These are phyloP conservation scores for Thamnophis sirtalis DNA, from an alignment of 2,113 vertebrate genomes.

Conservation along the genomic window DNA sequence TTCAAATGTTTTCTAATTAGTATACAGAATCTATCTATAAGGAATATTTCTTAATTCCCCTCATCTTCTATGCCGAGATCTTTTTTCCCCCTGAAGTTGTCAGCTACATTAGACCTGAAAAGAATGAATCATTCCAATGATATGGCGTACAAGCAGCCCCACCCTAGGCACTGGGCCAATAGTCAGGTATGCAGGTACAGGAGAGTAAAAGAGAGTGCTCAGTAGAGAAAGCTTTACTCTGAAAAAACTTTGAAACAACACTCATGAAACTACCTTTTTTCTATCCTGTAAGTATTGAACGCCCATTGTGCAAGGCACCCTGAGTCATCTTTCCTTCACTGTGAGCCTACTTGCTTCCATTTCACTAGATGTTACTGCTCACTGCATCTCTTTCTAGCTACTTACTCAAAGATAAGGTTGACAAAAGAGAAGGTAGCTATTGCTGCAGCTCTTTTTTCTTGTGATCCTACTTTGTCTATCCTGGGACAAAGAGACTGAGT, in stretches of 20 bases:
- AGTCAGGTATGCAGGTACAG: not conserved
- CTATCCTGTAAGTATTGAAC: not conserved
- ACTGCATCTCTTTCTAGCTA: not conserved
- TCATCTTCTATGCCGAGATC: not conserved
- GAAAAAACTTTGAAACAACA: not conserved
- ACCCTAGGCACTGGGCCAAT: slow-evolving; percentile 5
- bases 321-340: not conserved
- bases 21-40: not conserved
- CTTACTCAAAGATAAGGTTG: not conserved
- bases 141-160: not conserved
- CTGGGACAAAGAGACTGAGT: not conserved
- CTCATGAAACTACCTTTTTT: not conserved
- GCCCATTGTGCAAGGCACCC: not conserved
- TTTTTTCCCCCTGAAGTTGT: not conserved
- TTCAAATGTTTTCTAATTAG: not conserved
- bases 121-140: slow-evolving; percentile 13
- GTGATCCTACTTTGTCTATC: not conserved
- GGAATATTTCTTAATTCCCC: not conserved
- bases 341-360: not conserved
- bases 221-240: not conserved
- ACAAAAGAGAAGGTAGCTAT: not conserved
- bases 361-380: not conserved
- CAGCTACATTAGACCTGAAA: not conserved
- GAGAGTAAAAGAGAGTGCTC: not conserved
- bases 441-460: not conserved